Evolutionary conservation across 2,888 invertebrate species (phyloP), one percentile per base, ranked within the genome.

Genomic region (Oeneis ivallda): DNA sequence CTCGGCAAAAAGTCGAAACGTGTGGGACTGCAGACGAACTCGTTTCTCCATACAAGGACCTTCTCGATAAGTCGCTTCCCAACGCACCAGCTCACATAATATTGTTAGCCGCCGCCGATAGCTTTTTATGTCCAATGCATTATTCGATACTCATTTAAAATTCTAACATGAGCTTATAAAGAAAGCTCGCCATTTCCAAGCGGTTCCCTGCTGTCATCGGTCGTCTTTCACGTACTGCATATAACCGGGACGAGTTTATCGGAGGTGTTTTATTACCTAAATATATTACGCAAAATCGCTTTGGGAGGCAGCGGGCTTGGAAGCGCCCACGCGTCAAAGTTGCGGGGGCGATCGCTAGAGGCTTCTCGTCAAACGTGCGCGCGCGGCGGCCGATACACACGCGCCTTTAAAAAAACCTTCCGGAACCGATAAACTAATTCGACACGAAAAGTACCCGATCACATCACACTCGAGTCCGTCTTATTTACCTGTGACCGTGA

Each of bases 111-210:
- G 81, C 80, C 80, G 86, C 83, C 87, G 90, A 91, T 91, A 89
- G 89, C 89, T 92, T 92, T 92, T 92, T 91, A 90, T 89, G 86
- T 85, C 85, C 85, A 84, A 90, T 91, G 90, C 90, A 92, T 92
- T 91, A 91, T 92, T 92, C 90, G 91, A 91, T 89, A 85, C 90
- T 90, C 90, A 91, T 92, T 92, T 92, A 89, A 92, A 92, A 92
- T 91, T 91, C 91, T 92, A 92, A 91, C 89, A 86, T 89, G 86
- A 83, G 78, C 90, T 84, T 89, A 87, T 89, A 89, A 88, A 89
- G 89, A 87, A 86, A 89, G 85, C 79, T 85, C 73, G 89, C 90
- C 90, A 91, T 90, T 91, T 89, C 87, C 80, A 84, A 82, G 75
- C 82, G 84, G 80, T 83, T 82, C 85, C 87, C 87, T 82, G 89